A percentile compares a stretch with the other conserved stretches of the same genome.
Conservation (phyloP, 2,797 vertebrate genomes). For the Benthosema pterotum region DNA sequence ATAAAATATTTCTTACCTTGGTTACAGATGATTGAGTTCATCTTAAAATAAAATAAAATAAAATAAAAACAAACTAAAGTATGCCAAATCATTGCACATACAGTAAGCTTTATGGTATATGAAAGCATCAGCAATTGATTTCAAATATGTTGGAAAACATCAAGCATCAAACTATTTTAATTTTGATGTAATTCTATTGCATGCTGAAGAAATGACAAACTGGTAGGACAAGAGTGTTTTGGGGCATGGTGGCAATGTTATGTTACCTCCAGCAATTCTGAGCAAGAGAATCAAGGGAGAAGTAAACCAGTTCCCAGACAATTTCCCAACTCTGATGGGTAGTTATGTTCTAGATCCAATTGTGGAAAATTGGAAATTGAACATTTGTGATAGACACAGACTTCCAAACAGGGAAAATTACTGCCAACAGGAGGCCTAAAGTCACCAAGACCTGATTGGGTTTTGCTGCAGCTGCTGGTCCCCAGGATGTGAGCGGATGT, state of each 20-base stretch:
- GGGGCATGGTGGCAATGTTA: conserved; percentile 11
- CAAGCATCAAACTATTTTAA: background rate
- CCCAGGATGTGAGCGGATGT: conserved; percentile 40
- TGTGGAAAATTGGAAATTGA: conserved; percentile 67
- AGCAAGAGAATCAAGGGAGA: conserved; percentile 34
- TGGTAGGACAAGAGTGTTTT: background rate
- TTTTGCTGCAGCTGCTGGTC: conserved; percentile 34
- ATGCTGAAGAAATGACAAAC: background rate
- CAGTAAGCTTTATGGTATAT: too few species aligned
- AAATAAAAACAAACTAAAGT: too few species aligned
- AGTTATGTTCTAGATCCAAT: conserved; percentile 36
- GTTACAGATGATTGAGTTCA: too few species aligned
- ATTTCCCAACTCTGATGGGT: conserved; percentile 39
- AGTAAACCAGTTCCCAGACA: conserved; percentile 48
- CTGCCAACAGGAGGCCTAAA: conserved; percentile 60
- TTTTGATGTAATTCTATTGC: background rate
- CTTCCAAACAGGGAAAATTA: conserved; percentile 54
- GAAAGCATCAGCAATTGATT: too few species aligned
- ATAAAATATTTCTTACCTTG: too few species aligned
- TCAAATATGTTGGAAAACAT: background rate
- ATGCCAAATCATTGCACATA: too few species aligned
- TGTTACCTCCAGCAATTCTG: conserved; percentile 7
- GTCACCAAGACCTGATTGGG: conserved; percentile 54
- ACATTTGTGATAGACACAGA: conserved; percentile 55
- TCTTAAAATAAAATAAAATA: too few species aligned